These are phyloP conservation scores for Dasyurus viverrinus DNA, from an alignment of 2,113 vertebrate genomes.

Conservation along the genomic window DNA sequence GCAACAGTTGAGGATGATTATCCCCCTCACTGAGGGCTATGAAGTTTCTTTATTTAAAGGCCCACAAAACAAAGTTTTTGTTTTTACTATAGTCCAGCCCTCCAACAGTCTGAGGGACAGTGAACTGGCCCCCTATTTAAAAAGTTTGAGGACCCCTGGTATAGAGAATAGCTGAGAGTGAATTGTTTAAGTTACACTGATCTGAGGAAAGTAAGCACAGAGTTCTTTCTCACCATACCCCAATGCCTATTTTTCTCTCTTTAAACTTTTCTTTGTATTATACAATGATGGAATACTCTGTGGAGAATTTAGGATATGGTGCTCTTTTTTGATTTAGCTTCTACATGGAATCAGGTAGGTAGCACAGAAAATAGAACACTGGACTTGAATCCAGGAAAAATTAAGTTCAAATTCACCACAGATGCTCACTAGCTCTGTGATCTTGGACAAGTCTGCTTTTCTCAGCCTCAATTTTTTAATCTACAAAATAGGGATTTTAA, in stretches of 20 bases:
- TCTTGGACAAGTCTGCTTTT: not conserved
- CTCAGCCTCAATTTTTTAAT: not conserved
- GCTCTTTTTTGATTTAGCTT: not conserved
- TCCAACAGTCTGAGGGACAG: too few species aligned
- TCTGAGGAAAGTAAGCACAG: not conserved
- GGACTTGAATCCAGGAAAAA: not conserved
- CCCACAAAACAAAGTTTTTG: too few species aligned
- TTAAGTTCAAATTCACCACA: not conserved
- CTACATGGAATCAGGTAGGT: not conserved
- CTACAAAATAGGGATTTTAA: not conserved
- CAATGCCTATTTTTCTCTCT: not conserved
- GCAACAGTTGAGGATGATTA: too few species aligned
- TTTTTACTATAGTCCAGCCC: too few species aligned
- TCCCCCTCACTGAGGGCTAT: too few species aligned
- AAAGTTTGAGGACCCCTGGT: too few species aligned
- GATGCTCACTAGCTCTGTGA: not conserved
- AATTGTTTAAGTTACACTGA: not conserved
- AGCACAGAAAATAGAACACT: not conserved
- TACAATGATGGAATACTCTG: not conserved
- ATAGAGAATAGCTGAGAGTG: not conserved
- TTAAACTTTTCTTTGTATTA: not conserved
- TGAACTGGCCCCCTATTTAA: too few species aligned
- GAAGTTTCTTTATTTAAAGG: too few species aligned
- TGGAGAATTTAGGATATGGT: not conserved
- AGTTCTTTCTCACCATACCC: not conserved